Base-by-base conservation (phyloP, 2,888 invertebrate species). In the Drosophila colorata region DNA sequence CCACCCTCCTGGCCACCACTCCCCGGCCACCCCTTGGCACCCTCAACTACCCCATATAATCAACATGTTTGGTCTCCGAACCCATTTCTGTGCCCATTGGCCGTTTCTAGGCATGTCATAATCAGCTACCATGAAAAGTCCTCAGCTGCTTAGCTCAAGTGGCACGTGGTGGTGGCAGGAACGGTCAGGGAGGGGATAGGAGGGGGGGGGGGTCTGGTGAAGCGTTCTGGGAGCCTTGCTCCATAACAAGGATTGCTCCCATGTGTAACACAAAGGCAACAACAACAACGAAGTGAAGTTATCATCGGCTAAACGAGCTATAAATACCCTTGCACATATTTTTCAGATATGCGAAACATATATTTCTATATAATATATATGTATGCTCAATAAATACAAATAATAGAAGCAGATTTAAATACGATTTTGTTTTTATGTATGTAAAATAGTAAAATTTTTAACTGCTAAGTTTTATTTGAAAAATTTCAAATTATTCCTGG, bases 41-140 rank as follows among this genome's bases (percentile, higher is more conserved):
- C 18, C 5, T 18, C 20, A n/a, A n/a, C 37, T 6, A 13, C n/a
- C 43, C 13, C 25, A 41, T 23, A 37, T 46, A 38, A 46, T 46
- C 46, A 59, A 69, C 60, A 60, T 73, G 69, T 60, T 63, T 56
- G 66, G 37, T 53, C 46, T 56, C n/a, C 20, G 41, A 35, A 35
- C 56, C 55, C 58, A 43, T 40, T 48, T 37, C 31, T 20, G 44
- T 41, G 55, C 48, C 57, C 46, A 43, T 13, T 67, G 41, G 40
- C 48, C 46, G 35, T 59, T 58, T 16, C 33, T 58, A 55, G 65
- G 51, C 77, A 56, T 82, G 86, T 85, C 86, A 82, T 82, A 86
- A 77, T 79, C 85, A 87, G 74, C 74, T 68, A 71, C 53, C 71
- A 70, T 70, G 72, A 69, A 64, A 53, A 57, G 72, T 63, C 58